Evolutionary conservation across 2,888 invertebrate genomes (phyloP), one percentile per base, ranked within the genome.

Genomic region (Zygogramma bicolorata): DNA sequence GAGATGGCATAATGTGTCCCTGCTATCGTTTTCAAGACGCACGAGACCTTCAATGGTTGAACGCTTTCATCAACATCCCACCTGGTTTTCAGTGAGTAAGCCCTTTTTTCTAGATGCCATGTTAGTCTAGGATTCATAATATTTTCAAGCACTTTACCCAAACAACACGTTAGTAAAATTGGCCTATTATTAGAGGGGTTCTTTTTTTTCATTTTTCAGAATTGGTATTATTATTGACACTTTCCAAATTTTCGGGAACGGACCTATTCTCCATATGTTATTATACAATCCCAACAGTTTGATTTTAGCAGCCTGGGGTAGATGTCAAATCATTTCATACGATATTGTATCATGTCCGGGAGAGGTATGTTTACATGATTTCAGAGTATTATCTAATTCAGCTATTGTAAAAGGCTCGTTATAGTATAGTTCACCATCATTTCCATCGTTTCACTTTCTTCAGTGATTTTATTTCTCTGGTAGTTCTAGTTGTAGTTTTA

Each of bases 101-200:
- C 8, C 20, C 10, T 72, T 61, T 7, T 7, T 29, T 74, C 71
- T 3, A 71, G 38, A 6, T 25, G 40, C 59, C 71, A 71, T n/a
- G 57, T 18, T 1, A 74, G 57, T 8, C 58, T 34, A 5, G 53
- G 15, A 27, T 60, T 71, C 1, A 74, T 57, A 29, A 74, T 74
- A n/a, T 40, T 69, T 25, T 73, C 73, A 1, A 75, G 38, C 0
- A 62, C 5, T 65, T 74, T 75, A 3, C 68, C 38, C 7, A 71
- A 34, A 25, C 71, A 74, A 31, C 65, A 62, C 0, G 65, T 72
- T 2, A 75, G 53, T 13, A 18, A 42, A n/a, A 74, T 71, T 25
- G 68, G 66, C 46, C 71, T n/a, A 10, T 69, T 66, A 29, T 29
- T 70, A 6, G 15, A 25, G 1, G 65, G 46, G 4, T 25, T 18